Percentiles rank a stretch among this genome's conserved stretches.
Evolutionary conservation across 2,113 vertebrate genomes (phyloP).

Genomic region (Chaetorhynchus papuensis): DNA sequence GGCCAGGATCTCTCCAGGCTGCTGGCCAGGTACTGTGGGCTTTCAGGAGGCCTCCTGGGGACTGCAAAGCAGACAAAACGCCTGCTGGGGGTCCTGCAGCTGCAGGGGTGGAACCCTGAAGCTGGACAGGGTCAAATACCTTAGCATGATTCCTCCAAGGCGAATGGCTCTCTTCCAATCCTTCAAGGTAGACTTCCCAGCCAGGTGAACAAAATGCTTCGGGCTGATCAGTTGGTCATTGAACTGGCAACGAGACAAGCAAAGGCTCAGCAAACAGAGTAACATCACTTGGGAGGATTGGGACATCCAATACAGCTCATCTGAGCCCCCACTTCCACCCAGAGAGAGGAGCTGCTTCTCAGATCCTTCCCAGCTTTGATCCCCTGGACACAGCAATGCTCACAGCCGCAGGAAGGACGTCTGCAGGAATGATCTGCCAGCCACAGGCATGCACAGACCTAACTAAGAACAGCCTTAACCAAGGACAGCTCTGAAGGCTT

Average conservation of each 20-base stretch:
- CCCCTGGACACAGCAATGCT: background rate
- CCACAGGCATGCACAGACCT: background rate
- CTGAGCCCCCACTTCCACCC: background rate
- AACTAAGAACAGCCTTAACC: background rate
- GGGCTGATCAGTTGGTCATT: conserved; percentile 94
- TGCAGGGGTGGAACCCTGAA: background rate
- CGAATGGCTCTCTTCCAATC: conserved; percentile 97
- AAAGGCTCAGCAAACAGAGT: background rate
- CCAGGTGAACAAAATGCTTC: conserved; percentile 93
- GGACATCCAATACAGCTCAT: background rate
- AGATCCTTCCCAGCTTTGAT: background rate
- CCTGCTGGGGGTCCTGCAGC: background rate
- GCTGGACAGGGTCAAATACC: conserved; percentile 67
- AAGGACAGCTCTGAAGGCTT: background rate
- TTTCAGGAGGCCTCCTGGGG: background rate
- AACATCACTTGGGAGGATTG: background rate
- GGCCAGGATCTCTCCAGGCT: background rate
- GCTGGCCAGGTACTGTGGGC: background rate
- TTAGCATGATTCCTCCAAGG: conserved; percentile 93
- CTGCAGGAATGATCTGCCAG: background rate
- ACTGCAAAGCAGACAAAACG: background rate
- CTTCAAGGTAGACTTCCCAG: conserved; percentile 93
- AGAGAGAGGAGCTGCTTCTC: background rate
- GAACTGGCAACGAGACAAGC: conserved; percentile 72
- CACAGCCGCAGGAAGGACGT: background rate